Evolutionary conservation across 53 echinoderm and acorn worm species (phyloP).

Genomic region (Apostichopus leukothele): DNA sequence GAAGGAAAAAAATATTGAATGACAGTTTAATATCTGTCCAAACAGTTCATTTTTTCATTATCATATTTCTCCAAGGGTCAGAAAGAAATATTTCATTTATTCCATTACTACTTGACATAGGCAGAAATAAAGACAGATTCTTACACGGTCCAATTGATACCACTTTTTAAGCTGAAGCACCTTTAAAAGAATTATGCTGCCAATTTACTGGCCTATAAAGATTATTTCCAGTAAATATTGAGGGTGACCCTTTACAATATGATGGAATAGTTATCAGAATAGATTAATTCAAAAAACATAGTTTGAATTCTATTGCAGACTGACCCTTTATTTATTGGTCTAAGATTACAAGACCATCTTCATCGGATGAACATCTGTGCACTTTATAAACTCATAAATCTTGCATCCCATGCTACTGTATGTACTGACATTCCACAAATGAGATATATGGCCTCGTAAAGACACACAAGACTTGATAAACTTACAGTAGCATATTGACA

Average conservation of each 20-base stretch:
- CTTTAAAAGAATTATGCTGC: too few relatives aligned
- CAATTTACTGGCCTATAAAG: slow-evolving; percentile 22
- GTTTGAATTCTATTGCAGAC: slow-evolving; percentile 1
- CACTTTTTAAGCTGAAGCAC: too few relatives aligned
- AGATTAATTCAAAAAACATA: slow-evolving; percentile 14
- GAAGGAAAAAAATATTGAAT: too few relatives aligned
- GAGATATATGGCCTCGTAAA: background rate
- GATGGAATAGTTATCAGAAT: background rate
- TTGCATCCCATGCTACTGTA: background rate
- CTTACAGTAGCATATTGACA: too few relatives aligned
- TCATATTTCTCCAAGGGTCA: too few relatives aligned
- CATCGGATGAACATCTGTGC: slow-evolving; percentile 11
- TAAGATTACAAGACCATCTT: background rate
- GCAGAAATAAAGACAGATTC: too few relatives aligned
- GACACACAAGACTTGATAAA: background rate
- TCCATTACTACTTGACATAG: too few relatives aligned
- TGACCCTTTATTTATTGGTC: background rate
- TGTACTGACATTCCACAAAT: background rate
- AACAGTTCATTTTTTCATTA: too few relatives aligned
- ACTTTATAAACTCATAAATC: background rate
- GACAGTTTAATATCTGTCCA: too few relatives aligned
- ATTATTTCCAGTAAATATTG: background rate
- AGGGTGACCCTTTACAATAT: background rate
- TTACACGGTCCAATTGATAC: too few relatives aligned
- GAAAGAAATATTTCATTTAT: too few relatives aligned